Base-by-base conservation (phyloP, 2,113 vertebrate species). In the Nothoprocta pentlandii region DNA sequence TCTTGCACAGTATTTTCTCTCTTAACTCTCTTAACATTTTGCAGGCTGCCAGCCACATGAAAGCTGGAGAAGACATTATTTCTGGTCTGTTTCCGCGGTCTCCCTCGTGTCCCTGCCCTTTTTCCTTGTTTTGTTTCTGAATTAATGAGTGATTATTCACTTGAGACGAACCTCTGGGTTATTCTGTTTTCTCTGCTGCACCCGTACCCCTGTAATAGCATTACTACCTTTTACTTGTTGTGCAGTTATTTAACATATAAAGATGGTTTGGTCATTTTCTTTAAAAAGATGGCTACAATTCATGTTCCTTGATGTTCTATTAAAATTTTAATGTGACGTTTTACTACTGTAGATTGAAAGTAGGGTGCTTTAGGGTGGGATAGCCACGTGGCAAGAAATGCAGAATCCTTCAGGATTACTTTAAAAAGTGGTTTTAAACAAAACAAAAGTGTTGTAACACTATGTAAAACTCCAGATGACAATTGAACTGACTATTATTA, bases 401-500 rank as follows among this genome's bases (percentile, higher is more conserved):
- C 16, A 70, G 87, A 94, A 73, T 70, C 93, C 94, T 94, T 97
- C 96, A 77, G n/a, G 94, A 90, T 96, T 94, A 94, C 86, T 95
- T 94, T 3, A 83, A 88, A 96, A 91, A 95, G 87, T 90, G 16
- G 46, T 95, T 97, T 97, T 71, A 90, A 93, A 92, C 34, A 75
- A 92, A 95, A 54, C 74, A 53, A 61, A 91, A 93, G 90, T 79
- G 89, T 85, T 97, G 97, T 98, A 96, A 44, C 69, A 95, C 90
- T 94, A 69, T 96, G 96, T 97, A 96, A 97, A 97, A 97, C 95
- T 96, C 94, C 95, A 96, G 91, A 90, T 94, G 93, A 95, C 76
- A 56, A 96, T 96, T 97, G 62, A 93, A 96, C 92, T 92, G 92
- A 97, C 89, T 97, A 98, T 98, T 98, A 98, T 98, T 98, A 98